Evolutionary conservation across 2,888 invertebrate genomes (phyloP).

Genomic region (Drosophila bunnanda): DNA sequence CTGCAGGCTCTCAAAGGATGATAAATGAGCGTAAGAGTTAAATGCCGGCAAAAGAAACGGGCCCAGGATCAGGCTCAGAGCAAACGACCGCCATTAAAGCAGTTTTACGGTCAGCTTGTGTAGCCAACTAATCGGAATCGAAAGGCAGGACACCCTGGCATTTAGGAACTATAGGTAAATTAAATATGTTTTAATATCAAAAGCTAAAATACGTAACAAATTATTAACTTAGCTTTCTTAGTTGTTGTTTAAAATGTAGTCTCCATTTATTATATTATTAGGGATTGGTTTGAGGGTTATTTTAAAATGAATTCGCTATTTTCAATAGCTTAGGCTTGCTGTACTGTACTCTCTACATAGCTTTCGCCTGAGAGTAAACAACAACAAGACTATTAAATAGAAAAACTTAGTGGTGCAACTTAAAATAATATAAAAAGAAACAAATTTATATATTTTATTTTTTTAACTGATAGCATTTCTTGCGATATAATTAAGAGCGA

Average conservation of each 20-base stretch:
- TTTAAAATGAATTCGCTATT: no score
- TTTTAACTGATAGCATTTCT: neutral
- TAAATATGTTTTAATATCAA: no score
- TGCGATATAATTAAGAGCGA: neutral
- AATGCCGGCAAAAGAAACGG: slow-evolving; percentile 58
- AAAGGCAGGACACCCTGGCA: neutral
- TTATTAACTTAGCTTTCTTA: no score
- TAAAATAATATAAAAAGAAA: neutral
- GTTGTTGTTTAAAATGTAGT: no score
- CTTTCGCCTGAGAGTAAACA: neutral
- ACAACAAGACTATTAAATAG: no score
- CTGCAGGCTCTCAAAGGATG: slow-evolving; percentile 68
- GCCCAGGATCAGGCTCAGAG: slow-evolving; percentile 26
- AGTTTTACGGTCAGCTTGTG: slow-evolving; percentile 68
- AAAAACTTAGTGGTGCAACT: no score
- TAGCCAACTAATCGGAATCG: neutral
- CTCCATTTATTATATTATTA: no score
- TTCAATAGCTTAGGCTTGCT: no score
- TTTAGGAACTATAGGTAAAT: neutral
- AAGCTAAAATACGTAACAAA: no score
- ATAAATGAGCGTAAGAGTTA: slow-evolving; percentile 76
- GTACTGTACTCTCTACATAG: neutral
- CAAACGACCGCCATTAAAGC: slow-evolving; percentile 75
- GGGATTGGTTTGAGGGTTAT: no score
- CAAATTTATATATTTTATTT: neutral